Percentiles rank a stretch among this genome's conserved stretches.
phyloP scores from a whole-genome alignment of 2,113 vertebrate species.

The Tachysurus fulvidraco region DNA sequence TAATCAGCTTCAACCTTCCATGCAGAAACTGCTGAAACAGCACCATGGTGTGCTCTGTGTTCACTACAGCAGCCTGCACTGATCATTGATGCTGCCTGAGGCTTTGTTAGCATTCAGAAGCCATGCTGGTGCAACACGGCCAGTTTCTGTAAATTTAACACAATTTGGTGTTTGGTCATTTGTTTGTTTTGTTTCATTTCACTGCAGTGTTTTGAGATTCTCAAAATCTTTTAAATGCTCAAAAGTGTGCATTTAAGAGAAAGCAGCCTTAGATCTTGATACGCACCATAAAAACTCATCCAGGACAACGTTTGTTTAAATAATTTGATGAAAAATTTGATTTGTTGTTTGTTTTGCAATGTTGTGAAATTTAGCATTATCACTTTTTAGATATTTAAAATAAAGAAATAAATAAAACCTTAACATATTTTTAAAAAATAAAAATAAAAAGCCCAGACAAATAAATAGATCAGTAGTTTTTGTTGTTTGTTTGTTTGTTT shows the following conservation, averaged over 20 bases:
- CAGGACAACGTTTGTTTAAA: background rate
- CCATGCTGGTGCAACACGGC: background rate
- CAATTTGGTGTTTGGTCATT: background rate
- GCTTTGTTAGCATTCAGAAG: background rate
- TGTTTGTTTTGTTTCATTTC: background rate
- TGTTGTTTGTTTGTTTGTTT: background rate
- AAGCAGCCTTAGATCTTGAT: background rate
- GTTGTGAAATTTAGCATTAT: background rate
- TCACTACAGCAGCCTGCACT: background rate
- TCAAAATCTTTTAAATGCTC: background rate
- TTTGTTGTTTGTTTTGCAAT: background rate
- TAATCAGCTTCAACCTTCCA: constrained; percentile 25
- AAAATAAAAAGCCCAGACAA: background rate
- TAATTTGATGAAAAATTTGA: background rate
- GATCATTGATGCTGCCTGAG: background rate
- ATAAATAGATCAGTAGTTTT: background rate
- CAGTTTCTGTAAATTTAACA: background rate
- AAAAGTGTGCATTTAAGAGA: background rate
- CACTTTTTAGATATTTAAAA: background rate
- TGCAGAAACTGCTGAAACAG: constrained; percentile 29
- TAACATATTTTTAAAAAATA: background rate
- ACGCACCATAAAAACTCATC: background rate
- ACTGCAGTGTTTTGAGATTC: background rate
- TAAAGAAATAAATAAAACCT: background rate
- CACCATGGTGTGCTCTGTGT: constrained; percentile 14